Evolutionary conservation across 2,797 vertebrate genomes (phyloP).

Genomic region (Amblyraja radiata): DNA sequence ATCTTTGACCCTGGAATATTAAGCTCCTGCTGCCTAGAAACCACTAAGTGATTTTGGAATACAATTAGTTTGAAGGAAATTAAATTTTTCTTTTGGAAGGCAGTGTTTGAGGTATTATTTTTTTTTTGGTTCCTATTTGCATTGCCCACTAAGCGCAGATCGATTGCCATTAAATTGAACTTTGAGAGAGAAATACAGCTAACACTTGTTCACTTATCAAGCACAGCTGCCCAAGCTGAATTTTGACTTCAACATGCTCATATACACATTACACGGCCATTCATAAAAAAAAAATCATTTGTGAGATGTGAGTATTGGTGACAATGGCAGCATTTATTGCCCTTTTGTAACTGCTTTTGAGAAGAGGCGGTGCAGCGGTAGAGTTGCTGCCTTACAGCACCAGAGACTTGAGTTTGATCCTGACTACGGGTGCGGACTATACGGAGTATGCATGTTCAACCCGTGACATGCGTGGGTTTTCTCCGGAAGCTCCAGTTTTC

Average conservation of each 20-base stretch:
- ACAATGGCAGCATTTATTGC: not conserved
- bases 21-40: not conserved
- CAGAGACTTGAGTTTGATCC: too few relatives aligned
- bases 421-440: too few relatives aligned
- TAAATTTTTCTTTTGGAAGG: too few relatives aligned
- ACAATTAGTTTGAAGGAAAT: not conserved
- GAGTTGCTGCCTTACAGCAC: too few relatives aligned
- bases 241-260: not conserved
- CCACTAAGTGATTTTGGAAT: too few relatives aligned
- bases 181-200: not conserved
- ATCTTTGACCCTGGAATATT: not conserved
- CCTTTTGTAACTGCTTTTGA: not conserved
- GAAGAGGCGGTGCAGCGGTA: too few relatives aligned
- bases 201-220: not conserved
- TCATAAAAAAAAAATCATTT: not conserved
- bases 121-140: not conserved
- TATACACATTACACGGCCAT: not conserved
- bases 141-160: not conserved
- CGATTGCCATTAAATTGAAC: not conserved
- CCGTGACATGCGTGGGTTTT: too few relatives aligned
- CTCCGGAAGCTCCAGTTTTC: too few relatives aligned
- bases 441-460: too few relatives aligned
- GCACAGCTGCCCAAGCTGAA: not conserved
- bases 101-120: too few relatives aligned
- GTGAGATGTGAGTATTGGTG: not conserved